These are phyloP conservation scores for Anthopleura sola DNA, from an alignment of 64 coral and sea anemone species.

Conservation along the genomic window DNA sequence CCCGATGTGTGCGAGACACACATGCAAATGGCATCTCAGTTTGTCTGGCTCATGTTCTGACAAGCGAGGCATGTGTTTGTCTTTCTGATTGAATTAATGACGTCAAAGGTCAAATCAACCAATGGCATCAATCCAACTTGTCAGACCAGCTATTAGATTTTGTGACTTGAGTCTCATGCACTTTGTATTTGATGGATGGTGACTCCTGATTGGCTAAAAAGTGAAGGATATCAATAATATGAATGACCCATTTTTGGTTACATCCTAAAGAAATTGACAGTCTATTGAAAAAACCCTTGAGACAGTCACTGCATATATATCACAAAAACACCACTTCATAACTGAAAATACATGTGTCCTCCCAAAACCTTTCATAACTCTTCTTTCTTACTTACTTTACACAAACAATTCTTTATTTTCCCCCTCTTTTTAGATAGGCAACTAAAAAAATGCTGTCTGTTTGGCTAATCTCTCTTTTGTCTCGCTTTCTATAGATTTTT, in stretches of 20 bases:
- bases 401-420: no score
- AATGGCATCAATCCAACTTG: constrained; percentile 10
- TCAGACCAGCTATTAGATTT: not conserved
- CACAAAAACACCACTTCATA: not conserved
- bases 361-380: not conserved
- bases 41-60: constrained; percentile 10
- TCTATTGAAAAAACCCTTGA: not conserved
- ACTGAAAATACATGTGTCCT: not conserved
- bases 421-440: no score
- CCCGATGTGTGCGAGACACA: not conserved
- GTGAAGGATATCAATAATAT: not conserved
- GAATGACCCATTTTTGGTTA: not conserved
- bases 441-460: no score
- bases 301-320: not conserved
- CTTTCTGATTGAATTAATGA: constrained; percentile 13
- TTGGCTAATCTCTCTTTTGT: no score
- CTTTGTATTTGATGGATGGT: constrained; percentile 6
- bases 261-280: not conserved
- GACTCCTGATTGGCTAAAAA: not conserved
- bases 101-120: constrained; percentile 9
- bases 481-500: not conserved
- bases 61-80: constrained; percentile 16
- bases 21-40: constrained; percentile 2
- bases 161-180: not conserved
- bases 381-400: not conserved